Evolutionary conservation across 2,888 invertebrate genomes (phyloP).

Genomic region (Drosophila bunnanda): DNA sequence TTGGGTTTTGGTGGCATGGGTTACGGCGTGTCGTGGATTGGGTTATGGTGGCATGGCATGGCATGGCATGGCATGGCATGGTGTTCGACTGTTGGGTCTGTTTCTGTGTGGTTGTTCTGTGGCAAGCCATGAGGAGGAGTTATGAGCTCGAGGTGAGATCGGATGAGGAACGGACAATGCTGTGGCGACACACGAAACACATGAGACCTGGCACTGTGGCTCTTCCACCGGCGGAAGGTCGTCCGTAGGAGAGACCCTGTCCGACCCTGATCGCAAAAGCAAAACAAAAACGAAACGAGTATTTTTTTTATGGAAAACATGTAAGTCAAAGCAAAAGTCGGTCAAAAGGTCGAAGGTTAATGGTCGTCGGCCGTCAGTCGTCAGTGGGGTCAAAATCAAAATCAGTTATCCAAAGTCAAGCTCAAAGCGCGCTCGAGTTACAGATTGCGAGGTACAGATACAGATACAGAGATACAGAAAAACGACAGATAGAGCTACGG

Average conservation of each 20-base stretch:
- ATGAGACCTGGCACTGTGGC: conserved; percentile 28
- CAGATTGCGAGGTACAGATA: conserved; percentile 11
- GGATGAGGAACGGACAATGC: conserved; percentile 60
- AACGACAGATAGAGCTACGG: conserved; percentile 22
- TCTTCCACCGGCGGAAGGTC: conserved; percentile 27
- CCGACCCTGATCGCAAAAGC: conserved; percentile 21
- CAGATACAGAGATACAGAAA: conserved; percentile 24
- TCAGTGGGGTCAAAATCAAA: conserved; percentile 21
- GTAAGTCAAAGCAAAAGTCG: conserved; percentile 52
- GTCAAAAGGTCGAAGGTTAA: conserved; percentile 44
- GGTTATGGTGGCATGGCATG: conserved; percentile 31
- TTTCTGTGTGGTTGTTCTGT: conserved; percentile 16
- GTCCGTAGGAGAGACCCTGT: conserved; percentile 13
- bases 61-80: not conserved
- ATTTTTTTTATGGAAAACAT: conserved; percentile 22
- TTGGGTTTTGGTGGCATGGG: conserved; percentile 24
- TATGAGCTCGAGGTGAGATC: conserved; percentile 63
- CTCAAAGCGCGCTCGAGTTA: conserved; percentile 39
- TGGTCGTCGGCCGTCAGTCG: conserved; percentile 15
- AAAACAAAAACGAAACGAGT: conserved; percentile 19
- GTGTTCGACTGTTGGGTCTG: conserved; percentile 51
- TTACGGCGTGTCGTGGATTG: conserved; percentile 23
- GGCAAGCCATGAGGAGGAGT: conserved; percentile 52
- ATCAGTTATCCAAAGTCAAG: conserved; percentile 44
- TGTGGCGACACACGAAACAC: conserved; percentile 54